Percentiles rank a stretch among this genome's conserved stretches.
These are phyloP conservation scores for Heliopora coerulea DNA, from an alignment of 92 coral and sea anemone genomes.

Conservation along the genomic window DNA sequence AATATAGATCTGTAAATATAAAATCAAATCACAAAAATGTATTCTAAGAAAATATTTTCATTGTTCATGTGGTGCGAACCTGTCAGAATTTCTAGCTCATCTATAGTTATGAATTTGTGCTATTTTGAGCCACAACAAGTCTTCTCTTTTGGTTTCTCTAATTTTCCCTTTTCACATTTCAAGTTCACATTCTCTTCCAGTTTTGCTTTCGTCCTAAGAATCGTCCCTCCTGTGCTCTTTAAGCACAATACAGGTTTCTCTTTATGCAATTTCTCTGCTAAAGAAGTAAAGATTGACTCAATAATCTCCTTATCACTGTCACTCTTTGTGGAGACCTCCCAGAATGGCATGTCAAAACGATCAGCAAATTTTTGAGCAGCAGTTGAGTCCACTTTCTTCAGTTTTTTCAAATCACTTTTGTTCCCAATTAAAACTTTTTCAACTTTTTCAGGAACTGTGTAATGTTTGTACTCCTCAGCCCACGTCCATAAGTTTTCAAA, in stretches of 20 bases:
- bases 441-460: conserved; percentile 63
- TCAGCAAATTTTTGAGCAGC: conserved; percentile 94
- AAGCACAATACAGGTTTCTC: conserved; percentile 62
- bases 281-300: conserved; percentile 77
- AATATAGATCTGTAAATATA: too few relatives aligned
- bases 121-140: conserved; percentile 20
- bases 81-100: too few relatives aligned
- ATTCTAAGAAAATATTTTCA: too few relatives aligned
- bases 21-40: too few relatives aligned
- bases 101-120: too few relatives aligned
- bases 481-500: conserved; percentile 73
- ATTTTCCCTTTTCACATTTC: conserved; percentile 19
- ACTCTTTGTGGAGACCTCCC: conserved; percentile 94
- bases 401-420: conserved; percentile 80
- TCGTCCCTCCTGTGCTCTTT: background rate
- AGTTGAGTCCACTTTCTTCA: conserved; percentile 79
- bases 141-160: conserved; percentile 17
- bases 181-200: conserved; percentile 6
- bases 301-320: conserved; percentile 79
- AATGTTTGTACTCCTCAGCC: conserved; percentile 86
- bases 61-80: too few relatives aligned
- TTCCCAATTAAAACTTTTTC: conserved; percentile 90
- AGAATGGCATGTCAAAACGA: conserved; percentile 76
- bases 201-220: background rate
- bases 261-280: conserved; percentile 73